Evolutionary conservation across 1,140 invertebrate genomes (phyloP).

Genomic region (Halictus rubicundus): DNA sequence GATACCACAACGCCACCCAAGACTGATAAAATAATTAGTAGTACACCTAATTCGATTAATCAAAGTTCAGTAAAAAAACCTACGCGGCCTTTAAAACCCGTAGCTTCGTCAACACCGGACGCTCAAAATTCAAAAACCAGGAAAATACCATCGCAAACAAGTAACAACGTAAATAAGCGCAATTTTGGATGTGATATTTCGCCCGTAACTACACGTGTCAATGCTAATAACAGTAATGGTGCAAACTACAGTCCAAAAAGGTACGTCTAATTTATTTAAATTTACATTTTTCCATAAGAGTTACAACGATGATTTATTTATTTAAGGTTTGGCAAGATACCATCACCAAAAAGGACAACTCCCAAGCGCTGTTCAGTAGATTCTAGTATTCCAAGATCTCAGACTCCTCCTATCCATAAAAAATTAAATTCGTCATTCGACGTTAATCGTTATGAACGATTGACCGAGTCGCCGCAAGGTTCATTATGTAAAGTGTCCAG

Average conservation of each 20-base stretch:
- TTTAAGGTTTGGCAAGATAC: conserved; percentile 40
- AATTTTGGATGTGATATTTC: conserved; percentile 66
- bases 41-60: conserved; percentile 67
- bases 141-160: not conserved
- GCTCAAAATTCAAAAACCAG: conserved; percentile 6
- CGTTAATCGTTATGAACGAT: conserved; percentile 25
- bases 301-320: conserved; percentile 8
- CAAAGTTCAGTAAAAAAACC: conserved; percentile 42
- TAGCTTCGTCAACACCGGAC: conserved; percentile 74
- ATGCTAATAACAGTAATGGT: conserved; percentile 64
- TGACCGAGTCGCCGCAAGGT: conserved; percentile 33
- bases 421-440: conserved; percentile 47
- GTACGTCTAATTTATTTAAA: conserved; percentile 33
- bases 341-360: conserved; percentile 51
- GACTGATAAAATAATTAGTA: conserved; percentile 63
- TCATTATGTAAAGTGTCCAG: conserved; percentile 22
- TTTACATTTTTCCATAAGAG: not conserved
- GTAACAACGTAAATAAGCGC: conserved; percentile 49
- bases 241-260: conserved; percentile 60
- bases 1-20: conserved; percentile 55
- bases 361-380: conserved; percentile 38
- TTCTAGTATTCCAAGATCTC: conserved; percentile 50
- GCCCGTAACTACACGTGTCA: conserved; percentile 71
- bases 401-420: conserved; percentile 28
- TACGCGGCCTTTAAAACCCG: conserved; percentile 62